Percentiles rank a stretch among this genome's conserved stretches.
Conservation (phyloP, 2,888 invertebrate genomes). For the Pegoplata infirma region DNA sequence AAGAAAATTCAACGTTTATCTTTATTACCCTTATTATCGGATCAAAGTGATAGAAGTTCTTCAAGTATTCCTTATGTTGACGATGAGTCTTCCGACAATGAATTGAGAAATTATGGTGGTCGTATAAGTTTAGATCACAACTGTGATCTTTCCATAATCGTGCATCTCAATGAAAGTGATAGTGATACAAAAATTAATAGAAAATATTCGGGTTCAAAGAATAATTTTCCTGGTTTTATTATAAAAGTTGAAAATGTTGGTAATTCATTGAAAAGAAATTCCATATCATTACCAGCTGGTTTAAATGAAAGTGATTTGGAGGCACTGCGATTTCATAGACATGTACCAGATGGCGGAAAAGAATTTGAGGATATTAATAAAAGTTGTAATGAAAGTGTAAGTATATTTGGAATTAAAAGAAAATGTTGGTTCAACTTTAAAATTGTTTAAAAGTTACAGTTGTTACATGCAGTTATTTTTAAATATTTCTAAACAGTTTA, state of each 20-base stretch:
- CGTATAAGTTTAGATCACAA: constrained; percentile 63
- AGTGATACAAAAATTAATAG: constrained; percentile 37
- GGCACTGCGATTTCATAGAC: constrained; percentile 79
- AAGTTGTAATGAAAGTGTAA: constrained; percentile 35
- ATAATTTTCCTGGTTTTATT: constrained; percentile 41
- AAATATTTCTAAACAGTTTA: too few species aligned
- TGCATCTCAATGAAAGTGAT: constrained; percentile 65
- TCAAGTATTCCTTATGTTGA: constrained; percentile 57
- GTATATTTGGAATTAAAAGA: constrained; percentile 19
- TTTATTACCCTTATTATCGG: constrained; percentile 37
- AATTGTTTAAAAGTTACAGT: too few species aligned
- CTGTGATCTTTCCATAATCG: constrained; percentile 66
- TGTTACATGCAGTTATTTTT: too few species aligned
- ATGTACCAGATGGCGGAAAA: constrained; percentile 65
- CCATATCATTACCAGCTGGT: constrained; percentile 57
- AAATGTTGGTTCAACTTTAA: background rate
- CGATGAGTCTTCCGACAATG: constrained; percentile 24
- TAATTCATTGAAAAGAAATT: constrained; percentile 63
- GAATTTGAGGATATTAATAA: constrained; percentile 26
- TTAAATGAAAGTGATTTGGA: constrained; percentile 78
- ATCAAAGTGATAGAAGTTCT: constrained; percentile 38
- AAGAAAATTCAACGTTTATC: constrained; percentile 28
- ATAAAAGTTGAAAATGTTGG: constrained; percentile 58
- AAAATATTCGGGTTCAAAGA: background rate
- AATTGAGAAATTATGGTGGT: constrained; percentile 29